Evolutionary conservation across 2,113 vertebrate species (phyloP).

Genomic region (Scomber colias): DNA sequence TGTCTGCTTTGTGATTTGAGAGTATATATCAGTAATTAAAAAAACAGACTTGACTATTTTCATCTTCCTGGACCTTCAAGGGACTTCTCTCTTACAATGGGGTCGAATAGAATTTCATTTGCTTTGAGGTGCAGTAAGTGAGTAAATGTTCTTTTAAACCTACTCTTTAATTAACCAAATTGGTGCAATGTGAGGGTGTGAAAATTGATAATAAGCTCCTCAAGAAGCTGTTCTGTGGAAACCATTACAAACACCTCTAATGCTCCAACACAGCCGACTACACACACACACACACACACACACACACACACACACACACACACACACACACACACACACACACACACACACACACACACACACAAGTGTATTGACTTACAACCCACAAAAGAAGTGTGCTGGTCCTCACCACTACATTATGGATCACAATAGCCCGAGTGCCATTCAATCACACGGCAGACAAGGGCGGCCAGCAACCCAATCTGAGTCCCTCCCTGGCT

Average conservation of each 20-base stretch:
- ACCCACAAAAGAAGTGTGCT: slow-evolving; percentile 76
- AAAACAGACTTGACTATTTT: not conserved
- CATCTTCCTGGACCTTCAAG: not conserved
- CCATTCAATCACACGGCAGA: slow-evolving; percentile 69
- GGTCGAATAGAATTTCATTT: not conserved
- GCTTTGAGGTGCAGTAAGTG: no score
- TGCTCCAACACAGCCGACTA: not conserved
- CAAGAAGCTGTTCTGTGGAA: slow-evolving; percentile 21
- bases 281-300: slow-evolving; percentile 23
- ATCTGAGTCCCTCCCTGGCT: slow-evolving; percentile 54
- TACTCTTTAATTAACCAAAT: not conserved
- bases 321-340: slow-evolving; percentile 10
- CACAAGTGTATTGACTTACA: slow-evolving; percentile 63
- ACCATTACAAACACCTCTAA: not conserved
- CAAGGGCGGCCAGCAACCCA: slow-evolving; percentile 71
- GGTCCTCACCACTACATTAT: slow-evolving; percentile 60
- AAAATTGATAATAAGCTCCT: not conserved
- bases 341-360: slow-evolving; percentile 18
- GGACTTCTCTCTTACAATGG: not conserved
- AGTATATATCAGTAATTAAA: not conserved
- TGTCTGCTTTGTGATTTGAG: no score
- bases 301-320: slow-evolving; percentile 28
- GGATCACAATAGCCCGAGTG: slow-evolving; percentile 63
- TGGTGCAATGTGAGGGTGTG: not conserved
- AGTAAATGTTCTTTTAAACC: not conserved